Percentiles rank a stretch among this genome's conserved stretches.
phyloP scores from a whole-genome alignment of 1,140 invertebrate genomes.

The Hylaeus anthracinus region DNA sequence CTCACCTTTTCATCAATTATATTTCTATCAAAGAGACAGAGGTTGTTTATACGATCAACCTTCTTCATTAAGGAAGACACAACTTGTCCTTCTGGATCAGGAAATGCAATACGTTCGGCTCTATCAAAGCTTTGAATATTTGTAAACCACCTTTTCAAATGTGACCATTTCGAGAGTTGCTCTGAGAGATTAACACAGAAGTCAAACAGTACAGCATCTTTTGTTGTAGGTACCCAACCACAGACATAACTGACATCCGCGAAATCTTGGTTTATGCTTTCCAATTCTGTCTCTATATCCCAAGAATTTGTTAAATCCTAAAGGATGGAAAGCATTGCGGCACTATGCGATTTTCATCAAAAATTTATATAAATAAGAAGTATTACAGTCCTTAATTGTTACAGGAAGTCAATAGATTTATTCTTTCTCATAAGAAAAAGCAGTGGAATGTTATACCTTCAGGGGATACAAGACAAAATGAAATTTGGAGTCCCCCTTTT shows the following conservation, averaged over 20 bases:
- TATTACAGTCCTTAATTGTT: background rate
- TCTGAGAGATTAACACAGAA: conserved; percentile 71
- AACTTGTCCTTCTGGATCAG: conserved; percentile 49
- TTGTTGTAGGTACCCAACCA: conserved; percentile 81
- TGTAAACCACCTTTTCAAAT: conserved; percentile 83
- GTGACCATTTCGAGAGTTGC: conserved; percentile 73
- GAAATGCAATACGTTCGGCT: conserved; percentile 79
- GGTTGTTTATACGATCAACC: conserved; percentile 44
- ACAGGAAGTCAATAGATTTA: background rate
- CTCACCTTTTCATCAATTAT: conserved; percentile 74
- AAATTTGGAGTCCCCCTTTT: too few species aligned
- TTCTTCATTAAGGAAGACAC: conserved; percentile 47
- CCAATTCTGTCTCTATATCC: conserved; percentile 61
- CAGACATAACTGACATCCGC: conserved; percentile 82
- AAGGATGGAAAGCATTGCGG: conserved; percentile 31
- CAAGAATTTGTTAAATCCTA: conserved; percentile 41
- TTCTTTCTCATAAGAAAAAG: background rate
- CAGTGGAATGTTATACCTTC: too few species aligned
- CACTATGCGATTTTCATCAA: background rate
- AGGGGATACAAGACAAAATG: too few species aligned
- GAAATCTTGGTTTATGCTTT: conserved; percentile 76
- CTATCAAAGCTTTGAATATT: conserved; percentile 83
- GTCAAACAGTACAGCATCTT: conserved; percentile 80
- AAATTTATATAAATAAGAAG: background rate
- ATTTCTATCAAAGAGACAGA: conserved; percentile 18